Evolutionary conservation across 2,888 invertebrate species (phyloP), one percentile per base, ranked within the genome.

Genomic region (Diarsia mendica): DNA sequence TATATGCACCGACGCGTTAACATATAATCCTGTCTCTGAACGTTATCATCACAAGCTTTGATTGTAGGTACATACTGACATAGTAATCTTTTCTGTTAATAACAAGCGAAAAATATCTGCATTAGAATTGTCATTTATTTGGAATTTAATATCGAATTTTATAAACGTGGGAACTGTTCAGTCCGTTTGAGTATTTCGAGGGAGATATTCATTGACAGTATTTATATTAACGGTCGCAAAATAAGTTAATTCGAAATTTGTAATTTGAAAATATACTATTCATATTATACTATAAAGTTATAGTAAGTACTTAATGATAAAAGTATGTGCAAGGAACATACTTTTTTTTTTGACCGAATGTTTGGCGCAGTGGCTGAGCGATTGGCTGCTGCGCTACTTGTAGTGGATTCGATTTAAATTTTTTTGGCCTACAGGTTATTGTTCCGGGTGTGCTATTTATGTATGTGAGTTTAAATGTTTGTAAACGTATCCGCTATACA

Each of bases 1-100:
- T 9, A 28, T 60, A 9, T 33, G 28, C 58, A 60, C 11, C 23
- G 13, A 13, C 13, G 46, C 46, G 46, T 44, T 44, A 44, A n/a
- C n/a, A 44, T 63, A 44, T 63, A 44, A 63, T 63, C n/a, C 63
- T 1, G 44, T 63, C 44, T 63, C 15, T 63, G 9, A 44, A 11
- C 2, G 64, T 53, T 33, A 49, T 2, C 49, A 83, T 71, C 13
- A 28, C 39, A 55, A 39, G 67, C 64, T 73, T 67, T 58, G 49
- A 48, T 33, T 13, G 49, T 28, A 28, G 28, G 28, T 39, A 44
- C n/a, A 66, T 23, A 46, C 51, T 2, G 53, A 67, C 70, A 77
- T 75, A 72, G n/a, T 81, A 85, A 85, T 75, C 77, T 82, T 81
- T 85, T 78, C 77, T 84, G 70, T 65, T 33, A 33, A 23, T n/a